A percentile compares a stretch with the other conserved stretches of the same genome.
Evolutionary conservation across 1,140 invertebrate genomes (phyloP).

Genomic region (Frieseomelitta varia): DNA sequence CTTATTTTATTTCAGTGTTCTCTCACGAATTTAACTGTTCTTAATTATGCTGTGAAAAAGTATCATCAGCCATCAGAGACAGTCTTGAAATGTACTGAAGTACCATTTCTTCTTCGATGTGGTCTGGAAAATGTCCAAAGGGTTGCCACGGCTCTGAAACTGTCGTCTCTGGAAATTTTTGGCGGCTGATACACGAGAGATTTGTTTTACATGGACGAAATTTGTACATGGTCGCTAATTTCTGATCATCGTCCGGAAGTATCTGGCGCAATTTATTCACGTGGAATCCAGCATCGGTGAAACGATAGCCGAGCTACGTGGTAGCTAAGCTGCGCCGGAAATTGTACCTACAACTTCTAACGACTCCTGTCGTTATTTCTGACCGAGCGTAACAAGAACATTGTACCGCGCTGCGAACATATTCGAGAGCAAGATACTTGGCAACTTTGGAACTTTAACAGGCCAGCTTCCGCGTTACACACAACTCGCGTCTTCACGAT

Average conservation of each 20-base stretch:
- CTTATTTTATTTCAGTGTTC: no score
- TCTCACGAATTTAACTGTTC: no score
- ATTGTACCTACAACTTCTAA: conserved; percentile 53
- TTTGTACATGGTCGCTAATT: not conserved
- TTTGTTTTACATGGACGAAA: not conserved
- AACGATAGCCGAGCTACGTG: not conserved
- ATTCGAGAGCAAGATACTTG: conserved; percentile 51
- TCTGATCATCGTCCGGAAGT: not conserved
- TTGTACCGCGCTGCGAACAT: conserved; percentile 27
- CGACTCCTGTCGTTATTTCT: conserved; percentile 54
- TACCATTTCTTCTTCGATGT: no score
- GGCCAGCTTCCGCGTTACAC: conserved; percentile 20
- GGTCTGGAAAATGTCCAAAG: not conserved
- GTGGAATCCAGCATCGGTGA: not conserved
- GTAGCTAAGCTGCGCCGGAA: conserved; percentile 35
- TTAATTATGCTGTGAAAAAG: no score
- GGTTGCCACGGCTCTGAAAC: not conserved
- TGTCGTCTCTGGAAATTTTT: not conserved
- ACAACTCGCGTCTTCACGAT: conserved; percentile 25
- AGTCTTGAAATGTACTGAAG: no score
- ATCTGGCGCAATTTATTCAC: conserved; percentile 7
- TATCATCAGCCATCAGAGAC: no score
- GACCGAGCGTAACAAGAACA: conserved; percentile 50
- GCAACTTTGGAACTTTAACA: conserved; percentile 45
- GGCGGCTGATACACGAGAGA: not conserved